Conservation (phyloP, 2,888 invertebrate species). For the Abrostola tripartita region DNA sequence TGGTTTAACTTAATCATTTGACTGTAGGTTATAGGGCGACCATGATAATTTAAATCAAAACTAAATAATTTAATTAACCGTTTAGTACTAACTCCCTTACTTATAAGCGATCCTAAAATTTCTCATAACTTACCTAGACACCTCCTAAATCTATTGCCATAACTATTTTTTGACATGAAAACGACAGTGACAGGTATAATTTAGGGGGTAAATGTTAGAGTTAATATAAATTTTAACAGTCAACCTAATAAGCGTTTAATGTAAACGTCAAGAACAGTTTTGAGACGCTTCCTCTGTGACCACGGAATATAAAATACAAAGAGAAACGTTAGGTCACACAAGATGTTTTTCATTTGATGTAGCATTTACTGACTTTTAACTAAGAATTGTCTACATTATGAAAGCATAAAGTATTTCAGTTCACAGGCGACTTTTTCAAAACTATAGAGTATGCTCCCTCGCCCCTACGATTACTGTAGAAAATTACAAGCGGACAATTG, state of each 20-base stretch:
- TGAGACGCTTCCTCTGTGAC: background rate
- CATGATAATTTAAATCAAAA: background rate
- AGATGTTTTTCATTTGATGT: background rate
- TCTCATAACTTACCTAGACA: too few relatives aligned
- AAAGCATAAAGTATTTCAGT: background rate
- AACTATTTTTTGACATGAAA: too few relatives aligned
- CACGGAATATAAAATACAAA: background rate
- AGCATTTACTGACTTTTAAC: background rate
- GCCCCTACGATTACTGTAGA: slow-evolving; percentile 39
- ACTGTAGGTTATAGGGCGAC: slow-evolving; percentile 5
- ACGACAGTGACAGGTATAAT: too few relatives aligned
- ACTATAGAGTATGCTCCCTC: slow-evolving; percentile 42
- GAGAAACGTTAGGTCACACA: background rate
- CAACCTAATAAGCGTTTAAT: slow-evolving; percentile 8
- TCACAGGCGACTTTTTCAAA: slow-evolving; percentile 26
- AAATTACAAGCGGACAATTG: slow-evolving; percentile 51
- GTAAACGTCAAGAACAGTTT: slow-evolving; percentile 9
- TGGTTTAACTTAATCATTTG: slow-evolving; percentile 27
- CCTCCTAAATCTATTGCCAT: too few relatives aligned
- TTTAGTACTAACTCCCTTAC: background rate
- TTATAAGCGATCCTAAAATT: too few relatives aligned
- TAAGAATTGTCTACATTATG: background rate
- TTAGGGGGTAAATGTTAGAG: too few relatives aligned
- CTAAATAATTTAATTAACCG: background rate
- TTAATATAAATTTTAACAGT: too few relatives aligned